Evolutionary conservation across 2,797 vertebrate genomes (phyloP).

Genomic region (Hippopotamyrus pictus): DNA sequence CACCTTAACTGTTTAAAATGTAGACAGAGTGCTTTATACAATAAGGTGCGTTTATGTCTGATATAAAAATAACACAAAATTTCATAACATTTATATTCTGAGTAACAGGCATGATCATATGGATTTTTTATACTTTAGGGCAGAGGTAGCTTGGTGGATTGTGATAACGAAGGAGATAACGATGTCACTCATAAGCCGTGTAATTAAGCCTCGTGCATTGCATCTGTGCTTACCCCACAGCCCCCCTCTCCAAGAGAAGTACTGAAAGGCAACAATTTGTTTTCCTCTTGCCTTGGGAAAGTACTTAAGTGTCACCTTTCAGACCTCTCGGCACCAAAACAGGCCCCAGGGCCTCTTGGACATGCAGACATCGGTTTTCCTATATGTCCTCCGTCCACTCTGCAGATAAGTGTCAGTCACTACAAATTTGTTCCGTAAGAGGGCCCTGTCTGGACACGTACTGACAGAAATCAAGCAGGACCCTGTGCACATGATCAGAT

Average conservation of each 20-base stretch:
- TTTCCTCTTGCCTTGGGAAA: slow-evolving; percentile 38
- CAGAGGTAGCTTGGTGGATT: slow-evolving; percentile 15
- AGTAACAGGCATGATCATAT: neutral
- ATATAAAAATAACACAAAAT: neutral
- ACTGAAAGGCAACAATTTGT: slow-evolving; percentile 41
- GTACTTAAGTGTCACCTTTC: slow-evolving; percentile 36
- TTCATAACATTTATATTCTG: neutral
- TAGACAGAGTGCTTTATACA: neutral
- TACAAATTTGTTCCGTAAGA: neutral
- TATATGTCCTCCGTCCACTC: neutral
- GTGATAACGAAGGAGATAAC: slow-evolving; percentile 40
- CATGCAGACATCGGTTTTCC: slow-evolving; percentile 30
- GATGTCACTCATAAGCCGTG: slow-evolving; percentile 12
- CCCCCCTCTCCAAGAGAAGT: neutral
- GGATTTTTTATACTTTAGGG: neutral
- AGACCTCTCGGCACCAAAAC: slow-evolving; percentile 47
- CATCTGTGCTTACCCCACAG: neutral
- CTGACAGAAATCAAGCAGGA: neutral
- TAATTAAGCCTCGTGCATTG: slow-evolving; percentile 36
- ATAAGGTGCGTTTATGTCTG: neutral
- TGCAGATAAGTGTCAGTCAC: neutral
- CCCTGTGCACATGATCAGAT: neutral
- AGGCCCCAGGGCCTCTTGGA: slow-evolving; percentile 26
- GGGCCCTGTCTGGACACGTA: neutral
- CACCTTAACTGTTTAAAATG: neutral